Percentiles rank a stretch among this genome's conserved stretches.
phyloP scores from a whole-genome alignment of 2,888 invertebrate genomes.

The Stegana nigrithorax region DNA sequence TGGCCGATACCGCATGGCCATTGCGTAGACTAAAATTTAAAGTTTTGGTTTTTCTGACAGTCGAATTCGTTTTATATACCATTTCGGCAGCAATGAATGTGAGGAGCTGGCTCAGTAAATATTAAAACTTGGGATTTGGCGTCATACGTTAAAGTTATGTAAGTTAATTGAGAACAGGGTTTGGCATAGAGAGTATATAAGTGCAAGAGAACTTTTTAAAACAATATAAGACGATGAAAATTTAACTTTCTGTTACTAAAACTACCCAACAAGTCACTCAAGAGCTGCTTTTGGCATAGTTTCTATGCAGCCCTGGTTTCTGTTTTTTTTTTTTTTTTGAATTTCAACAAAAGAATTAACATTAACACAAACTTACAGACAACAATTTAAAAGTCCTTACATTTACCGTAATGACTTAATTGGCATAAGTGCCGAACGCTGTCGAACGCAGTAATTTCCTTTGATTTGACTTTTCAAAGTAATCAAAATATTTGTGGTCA shows the following conservation, averaged over 20 bases:
- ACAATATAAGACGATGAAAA: too few relatives aligned
- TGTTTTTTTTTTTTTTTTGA: too few relatives aligned
- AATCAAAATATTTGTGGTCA: background rate
- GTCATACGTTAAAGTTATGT: too few relatives aligned
- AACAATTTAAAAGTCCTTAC: background rate
- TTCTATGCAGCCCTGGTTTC: too few relatives aligned
- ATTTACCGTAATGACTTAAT: background rate
- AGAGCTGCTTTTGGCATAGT: background rate
- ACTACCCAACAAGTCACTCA: too few relatives aligned
- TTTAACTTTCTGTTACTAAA: too few relatives aligned
- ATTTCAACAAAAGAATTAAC: background rate
- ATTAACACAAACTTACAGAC: background rate
- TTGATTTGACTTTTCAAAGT: background rate
- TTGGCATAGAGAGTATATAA: background rate
- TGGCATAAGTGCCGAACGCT: background rate
- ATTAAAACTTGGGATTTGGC: too few relatives aligned
- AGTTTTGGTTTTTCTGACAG: background rate
- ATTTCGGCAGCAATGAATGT: too few relatives aligned
- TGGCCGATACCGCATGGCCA: slow-evolving; percentile 49
- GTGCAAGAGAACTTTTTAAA: background rate
- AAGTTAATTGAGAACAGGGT: background rate
- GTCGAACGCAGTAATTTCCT: background rate
- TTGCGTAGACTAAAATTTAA: background rate
- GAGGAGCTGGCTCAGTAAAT: too few relatives aligned
- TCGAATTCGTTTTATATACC: too few relatives aligned